Percentiles rank a stretch among this genome's conserved stretches.
Evolutionary conservation across 2,113 vertebrate species (phyloP).

Genomic region (Orthochromis malagaraziensis): DNA sequence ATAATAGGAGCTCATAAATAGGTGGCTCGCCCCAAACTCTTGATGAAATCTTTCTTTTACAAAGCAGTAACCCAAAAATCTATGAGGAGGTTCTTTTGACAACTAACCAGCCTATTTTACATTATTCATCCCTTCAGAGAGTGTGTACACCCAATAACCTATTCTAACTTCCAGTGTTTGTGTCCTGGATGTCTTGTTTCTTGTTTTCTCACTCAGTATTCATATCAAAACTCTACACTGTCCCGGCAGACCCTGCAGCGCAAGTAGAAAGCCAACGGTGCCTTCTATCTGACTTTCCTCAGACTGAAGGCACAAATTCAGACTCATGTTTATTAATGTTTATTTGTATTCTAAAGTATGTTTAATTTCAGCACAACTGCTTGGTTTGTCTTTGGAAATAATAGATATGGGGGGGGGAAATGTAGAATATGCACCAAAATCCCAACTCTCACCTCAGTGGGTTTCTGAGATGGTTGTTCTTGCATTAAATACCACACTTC

Average conservation of each 20-base stretch:
- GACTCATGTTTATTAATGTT: background rate
- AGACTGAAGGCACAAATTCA: background rate
- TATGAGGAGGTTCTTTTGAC: constrained; percentile 44
- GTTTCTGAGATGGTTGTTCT: background rate
- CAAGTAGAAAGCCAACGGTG: background rate
- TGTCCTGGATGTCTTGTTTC: constrained; percentile 41
- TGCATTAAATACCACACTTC: background rate
- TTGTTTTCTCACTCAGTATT: constrained; percentile 39
- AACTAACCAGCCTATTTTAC: constrained; percentile 62
- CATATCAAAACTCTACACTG: constrained; percentile 21
- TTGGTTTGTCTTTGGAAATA: background rate
- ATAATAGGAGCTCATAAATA: constrained; percentile 24
- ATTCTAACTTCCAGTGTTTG: constrained; percentile 58
- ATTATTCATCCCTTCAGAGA: constrained; percentile 68
- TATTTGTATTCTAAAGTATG: background rate
- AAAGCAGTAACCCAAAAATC: constrained; percentile 30
- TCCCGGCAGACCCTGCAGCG: constrained; percentile 11
- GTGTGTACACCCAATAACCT: constrained; percentile 53
- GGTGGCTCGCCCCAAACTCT: constrained; percentile 26
- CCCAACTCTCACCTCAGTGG: background rate
- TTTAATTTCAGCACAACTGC: background rate
- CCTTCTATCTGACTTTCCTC: background rate
- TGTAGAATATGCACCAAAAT: background rate
- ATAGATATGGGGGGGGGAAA: background rate
- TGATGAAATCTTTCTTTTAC: constrained; percentile 40